A percentile compares a stretch with the other conserved stretches of the same genome.
These are phyloP conservation scores for Chalcosyrphus nemorum DNA, from an alignment of 2,888 invertebrate genomes.

Conservation along the genomic window DNA sequence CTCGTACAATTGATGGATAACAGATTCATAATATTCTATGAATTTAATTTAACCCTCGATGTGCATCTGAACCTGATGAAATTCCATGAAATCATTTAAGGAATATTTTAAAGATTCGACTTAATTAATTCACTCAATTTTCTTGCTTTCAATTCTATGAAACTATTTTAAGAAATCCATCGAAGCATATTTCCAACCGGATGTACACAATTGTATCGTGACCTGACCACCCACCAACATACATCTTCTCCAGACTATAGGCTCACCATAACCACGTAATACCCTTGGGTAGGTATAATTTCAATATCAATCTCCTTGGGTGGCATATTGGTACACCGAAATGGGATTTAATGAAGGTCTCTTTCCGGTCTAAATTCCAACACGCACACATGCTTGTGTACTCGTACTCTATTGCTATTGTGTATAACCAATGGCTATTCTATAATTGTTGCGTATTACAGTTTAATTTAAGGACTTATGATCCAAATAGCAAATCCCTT, in stretches of 20 bases:
- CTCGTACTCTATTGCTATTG: background rate
- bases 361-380: background rate
- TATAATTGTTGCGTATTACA: slow-evolving; percentile 53
- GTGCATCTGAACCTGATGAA: too few species aligned
- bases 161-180: background rate
- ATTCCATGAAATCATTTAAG: too few species aligned
- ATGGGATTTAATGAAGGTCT: slow-evolving; percentile 31
- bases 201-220: background rate
- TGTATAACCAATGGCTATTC: background rate
- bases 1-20: too few species aligned
- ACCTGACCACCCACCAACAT: background rate
- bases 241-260: background rate
- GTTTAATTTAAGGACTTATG: slow-evolving; percentile 47
- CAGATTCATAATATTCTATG: too few species aligned
- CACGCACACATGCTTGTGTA: background rate
- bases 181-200: background rate
- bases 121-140: background rate
- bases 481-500: slow-evolving; percentile 28
- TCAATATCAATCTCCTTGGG: slow-evolving; percentile 47
- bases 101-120: too few species aligned
- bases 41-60: too few species aligned
- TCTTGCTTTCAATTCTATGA: background rate
- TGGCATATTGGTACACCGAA: slow-evolving; percentile 32
- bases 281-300: slow-evolving; percentile 34
- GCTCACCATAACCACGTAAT: slow-evolving; percentile 16